phyloP scores from a whole-genome alignment of 1,140 invertebrate genomes.

The Procambarus virginalis region DNA sequence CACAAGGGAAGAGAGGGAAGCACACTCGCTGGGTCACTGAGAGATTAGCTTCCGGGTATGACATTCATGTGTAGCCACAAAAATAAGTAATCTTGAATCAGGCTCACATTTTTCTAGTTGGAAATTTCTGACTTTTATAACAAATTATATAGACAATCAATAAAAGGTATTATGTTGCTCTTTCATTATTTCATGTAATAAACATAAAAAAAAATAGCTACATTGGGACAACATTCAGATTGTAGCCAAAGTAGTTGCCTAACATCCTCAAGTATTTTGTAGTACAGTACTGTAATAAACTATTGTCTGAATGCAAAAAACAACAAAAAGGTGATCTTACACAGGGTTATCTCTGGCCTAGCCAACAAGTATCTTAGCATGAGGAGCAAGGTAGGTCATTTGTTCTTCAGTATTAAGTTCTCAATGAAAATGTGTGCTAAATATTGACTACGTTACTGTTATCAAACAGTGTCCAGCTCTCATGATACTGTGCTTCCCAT shows the following conservation, averaged over 20 bases:
- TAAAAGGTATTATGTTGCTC: slow-evolving; percentile 15
- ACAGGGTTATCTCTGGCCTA: background rate
- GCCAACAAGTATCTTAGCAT: background rate
- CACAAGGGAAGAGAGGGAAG: slow-evolving; percentile 50
- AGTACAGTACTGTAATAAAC: background rate
- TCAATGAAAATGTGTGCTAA: slow-evolving; percentile 23
- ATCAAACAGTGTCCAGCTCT: slow-evolving; percentile 6
- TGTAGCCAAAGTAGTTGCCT: background rate
- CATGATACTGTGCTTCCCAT: slow-evolving; percentile 37
- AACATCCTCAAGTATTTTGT: background rate
- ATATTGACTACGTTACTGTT: slow-evolving; percentile 12
- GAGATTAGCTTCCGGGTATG: slow-evolving; percentile 23
- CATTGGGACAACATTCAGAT: background rate
- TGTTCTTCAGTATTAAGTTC: background rate
- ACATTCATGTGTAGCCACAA: background rate
- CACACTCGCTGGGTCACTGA: slow-evolving; percentile 24
- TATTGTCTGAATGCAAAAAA: background rate
- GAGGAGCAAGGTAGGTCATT: background rate
- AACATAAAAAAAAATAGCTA: slow-evolving; percentile 7
- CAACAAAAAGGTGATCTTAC: background rate
- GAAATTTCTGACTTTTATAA: background rate
- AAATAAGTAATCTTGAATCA: background rate
- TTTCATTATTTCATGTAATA: slow-evolving; percentile 13
- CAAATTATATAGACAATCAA: background rate
- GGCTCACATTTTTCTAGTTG: background rate